phyloP scores from a whole-genome alignment of 2,888 invertebrate species.

The Lasioglossum malachurum region DNA sequence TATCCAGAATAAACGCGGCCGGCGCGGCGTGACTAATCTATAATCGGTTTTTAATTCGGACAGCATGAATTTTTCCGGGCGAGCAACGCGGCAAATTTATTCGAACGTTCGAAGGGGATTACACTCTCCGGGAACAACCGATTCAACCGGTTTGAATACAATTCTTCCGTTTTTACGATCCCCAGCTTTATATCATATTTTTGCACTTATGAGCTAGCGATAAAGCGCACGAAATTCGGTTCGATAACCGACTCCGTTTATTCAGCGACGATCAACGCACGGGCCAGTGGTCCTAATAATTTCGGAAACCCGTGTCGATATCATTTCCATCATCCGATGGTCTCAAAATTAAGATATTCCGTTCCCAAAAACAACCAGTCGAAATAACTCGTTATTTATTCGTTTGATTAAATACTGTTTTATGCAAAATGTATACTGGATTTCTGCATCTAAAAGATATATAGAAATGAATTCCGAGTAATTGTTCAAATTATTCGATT shows the following conservation, averaged over 20 bases:
- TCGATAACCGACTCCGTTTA: not conserved
- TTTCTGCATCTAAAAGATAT: not conserved
- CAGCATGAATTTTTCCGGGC: constrained; percentile 7
- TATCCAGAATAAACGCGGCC: constrained; percentile 14
- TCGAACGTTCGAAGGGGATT: constrained; percentile 24
- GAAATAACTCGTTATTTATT: not conserved
- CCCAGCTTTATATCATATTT: constrained; percentile 9
- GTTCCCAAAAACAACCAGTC: not conserved
- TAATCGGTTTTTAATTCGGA: constrained; percentile 15
- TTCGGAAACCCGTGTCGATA: not conserved
- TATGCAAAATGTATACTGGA: not conserved
- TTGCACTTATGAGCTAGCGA: constrained; percentile 3
- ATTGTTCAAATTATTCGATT: not conserved
- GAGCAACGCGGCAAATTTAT: constrained; percentile 6
- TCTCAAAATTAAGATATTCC: not conserved
- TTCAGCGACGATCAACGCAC: not conserved
- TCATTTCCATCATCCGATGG: not conserved
- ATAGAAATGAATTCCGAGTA: not conserved
- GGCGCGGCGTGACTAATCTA: constrained; percentile 9
- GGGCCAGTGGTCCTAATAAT: not conserved
- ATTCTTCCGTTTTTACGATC: constrained; percentile 6
- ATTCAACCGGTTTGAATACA: not conserved
- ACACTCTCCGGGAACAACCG: constrained; percentile 1
- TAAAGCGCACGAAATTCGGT: constrained; percentile 4
- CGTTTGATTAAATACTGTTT: not conserved